phyloP scores from a whole-genome alignment of 2,888 invertebrate genomes.

The Drosophila differens region DNA sequence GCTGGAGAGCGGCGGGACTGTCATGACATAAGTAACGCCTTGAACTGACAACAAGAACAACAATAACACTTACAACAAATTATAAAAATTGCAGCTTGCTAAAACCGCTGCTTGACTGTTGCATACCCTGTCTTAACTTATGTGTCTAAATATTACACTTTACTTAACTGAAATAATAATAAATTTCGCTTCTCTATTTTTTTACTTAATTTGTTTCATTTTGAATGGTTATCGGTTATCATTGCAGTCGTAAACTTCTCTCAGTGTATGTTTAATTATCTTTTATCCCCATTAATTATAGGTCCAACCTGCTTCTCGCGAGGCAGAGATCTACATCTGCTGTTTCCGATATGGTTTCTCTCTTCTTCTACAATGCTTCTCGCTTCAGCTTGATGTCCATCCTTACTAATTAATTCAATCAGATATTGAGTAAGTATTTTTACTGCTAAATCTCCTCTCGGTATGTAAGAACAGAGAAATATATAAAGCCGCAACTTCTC shows the following conservation, averaged over 20 bases:
- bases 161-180: neutral
- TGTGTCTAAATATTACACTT: neutral
- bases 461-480: neutral
- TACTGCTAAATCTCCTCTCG: neutral
- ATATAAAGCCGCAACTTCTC: neutral
- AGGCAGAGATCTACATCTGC: neutral
- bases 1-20: slow-evolving; percentile 4
- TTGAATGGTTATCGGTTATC: neutral
- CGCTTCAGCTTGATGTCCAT: neutral
- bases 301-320: neutral
- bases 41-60: slow-evolving; percentile 52
- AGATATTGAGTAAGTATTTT: neutral
- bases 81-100: slow-evolving; percentile 12
- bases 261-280: neutral
- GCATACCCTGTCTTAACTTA: slow-evolving; percentile 16
- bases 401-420: neutral
- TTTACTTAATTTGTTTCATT: neutral
- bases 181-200: neutral
- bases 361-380: neutral
- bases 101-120: neutral
- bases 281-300: neutral
- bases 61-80: slow-evolving; percentile 54
- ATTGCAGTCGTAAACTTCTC: neutral
- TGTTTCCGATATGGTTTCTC: neutral
- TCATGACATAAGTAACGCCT: slow-evolving; percentile 61